Conservation (phyloP, 2,113 vertebrate genomes). For the Ageneiosus marmoratus region DNA sequence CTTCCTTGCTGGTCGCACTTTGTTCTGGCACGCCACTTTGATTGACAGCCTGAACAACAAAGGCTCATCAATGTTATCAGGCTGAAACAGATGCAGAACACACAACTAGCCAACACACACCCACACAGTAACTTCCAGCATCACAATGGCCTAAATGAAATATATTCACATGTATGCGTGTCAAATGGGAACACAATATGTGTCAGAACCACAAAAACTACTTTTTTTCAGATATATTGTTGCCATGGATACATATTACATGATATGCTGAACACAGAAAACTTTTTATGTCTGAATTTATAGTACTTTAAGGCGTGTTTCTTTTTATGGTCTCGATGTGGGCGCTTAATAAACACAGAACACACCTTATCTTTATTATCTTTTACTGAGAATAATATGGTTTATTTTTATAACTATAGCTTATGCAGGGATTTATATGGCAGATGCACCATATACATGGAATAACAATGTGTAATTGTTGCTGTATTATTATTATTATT, state of each 20-base stretch:
- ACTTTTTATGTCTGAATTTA: background rate
- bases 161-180: background rate
- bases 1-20: constrained; percentile 11
- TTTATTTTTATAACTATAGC: background rate
- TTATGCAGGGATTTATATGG: background rate
- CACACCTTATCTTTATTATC: background rate
- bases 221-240: background rate
- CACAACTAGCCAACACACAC: constrained; percentile 25
- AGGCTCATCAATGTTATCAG: constrained; percentile 53
- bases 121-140: constrained; percentile 6
- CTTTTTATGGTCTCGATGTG: background rate
- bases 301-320: background rate
- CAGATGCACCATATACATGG: background rate
- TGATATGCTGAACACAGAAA: background rate
- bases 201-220: background rate
- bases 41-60: constrained; percentile 48
- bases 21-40: constrained; percentile 26
- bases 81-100: constrained; percentile 33
- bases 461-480: background rate
- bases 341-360: background rate
- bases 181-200: background rate
- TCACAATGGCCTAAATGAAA: background rate
- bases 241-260: background rate
- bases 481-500: too few species aligned
- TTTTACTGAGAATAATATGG: background rate